Conservation (phyloP, 2,113 vertebrate genomes). For the Noturus placidus region DNA sequence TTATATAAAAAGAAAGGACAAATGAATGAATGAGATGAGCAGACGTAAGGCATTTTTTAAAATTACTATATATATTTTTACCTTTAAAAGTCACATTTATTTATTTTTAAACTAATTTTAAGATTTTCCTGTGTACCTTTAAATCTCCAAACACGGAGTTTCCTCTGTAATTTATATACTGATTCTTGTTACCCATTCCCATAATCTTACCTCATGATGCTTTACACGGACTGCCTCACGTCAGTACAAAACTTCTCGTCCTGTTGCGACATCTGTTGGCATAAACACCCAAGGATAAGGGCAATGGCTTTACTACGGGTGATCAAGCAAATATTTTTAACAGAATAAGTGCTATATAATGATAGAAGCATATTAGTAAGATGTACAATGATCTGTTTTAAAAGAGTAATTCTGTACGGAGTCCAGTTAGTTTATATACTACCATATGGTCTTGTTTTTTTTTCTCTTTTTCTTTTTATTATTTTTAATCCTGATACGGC, state of each 20-base stretch:
- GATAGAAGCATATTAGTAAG: background rate
- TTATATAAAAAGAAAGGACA: background rate
- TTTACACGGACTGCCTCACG: background rate
- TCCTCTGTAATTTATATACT: background rate
- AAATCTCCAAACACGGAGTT: background rate
- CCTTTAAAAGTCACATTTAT: background rate
- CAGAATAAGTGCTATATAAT: background rate
- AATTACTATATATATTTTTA: background rate
- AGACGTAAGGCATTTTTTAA: background rate
- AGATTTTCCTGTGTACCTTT: background rate
- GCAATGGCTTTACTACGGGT: background rate
- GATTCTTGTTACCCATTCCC: background rate
- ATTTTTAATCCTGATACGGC: background rate
- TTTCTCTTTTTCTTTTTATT: too few species aligned
- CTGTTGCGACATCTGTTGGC: constrained; percentile 52
- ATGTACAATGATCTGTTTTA: background rate
- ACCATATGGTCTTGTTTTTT: too few species aligned
- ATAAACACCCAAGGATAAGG: background rate
- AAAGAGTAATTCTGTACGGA: background rate
- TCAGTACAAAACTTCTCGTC: constrained; percentile 36
- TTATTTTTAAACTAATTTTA: background rate
- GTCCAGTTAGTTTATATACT: background rate
- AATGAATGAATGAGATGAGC: background rate
- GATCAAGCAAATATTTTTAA: background rate
- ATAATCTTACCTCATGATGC: background rate